These are phyloP conservation scores for Diabrotica undecimpunctata DNA, from an alignment of 1,140 invertebrate species.

Conservation along the genomic window DNA sequence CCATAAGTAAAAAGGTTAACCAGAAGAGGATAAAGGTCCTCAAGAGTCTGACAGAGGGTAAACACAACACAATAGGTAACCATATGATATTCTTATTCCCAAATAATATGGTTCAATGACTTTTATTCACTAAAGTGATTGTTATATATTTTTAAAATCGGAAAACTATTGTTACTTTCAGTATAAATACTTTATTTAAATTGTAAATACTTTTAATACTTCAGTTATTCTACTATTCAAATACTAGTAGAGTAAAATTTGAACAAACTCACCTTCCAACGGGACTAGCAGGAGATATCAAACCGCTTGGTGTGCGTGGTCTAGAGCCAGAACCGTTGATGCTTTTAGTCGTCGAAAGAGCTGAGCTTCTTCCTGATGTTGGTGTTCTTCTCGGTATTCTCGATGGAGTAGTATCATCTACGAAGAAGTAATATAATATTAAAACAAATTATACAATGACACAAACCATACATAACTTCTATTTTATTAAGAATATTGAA, in stretches of 20 bases:
- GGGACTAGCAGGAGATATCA: constrained; percentile 61
- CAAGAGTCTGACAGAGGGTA: too few species aligned
- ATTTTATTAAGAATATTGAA: too few species aligned
- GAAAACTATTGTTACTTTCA: too few species aligned
- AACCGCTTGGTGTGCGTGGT: constrained; percentile 70
- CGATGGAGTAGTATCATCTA: constrained; percentile 69
- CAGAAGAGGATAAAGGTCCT: too few species aligned
- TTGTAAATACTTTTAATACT: too few species aligned
- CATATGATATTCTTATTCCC: constrained; percentile 4
- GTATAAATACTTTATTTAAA: too few species aligned
- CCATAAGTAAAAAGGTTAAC: too few species aligned
- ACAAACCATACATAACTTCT: too few species aligned
- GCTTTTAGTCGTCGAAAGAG: constrained; percentile 48
- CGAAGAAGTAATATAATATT: constrained; percentile 19
- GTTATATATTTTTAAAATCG: too few species aligned
- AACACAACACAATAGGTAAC: too few species aligned
- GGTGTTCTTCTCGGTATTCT: constrained; percentile 66
- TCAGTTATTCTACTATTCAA: not conserved
- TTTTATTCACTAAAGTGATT: too few species aligned
- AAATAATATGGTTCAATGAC: too few species aligned
- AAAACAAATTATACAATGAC: not conserved
- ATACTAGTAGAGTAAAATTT: not conserved
- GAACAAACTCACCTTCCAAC: constrained; percentile 58
- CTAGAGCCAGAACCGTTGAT: constrained; percentile 55
- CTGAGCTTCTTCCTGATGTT: constrained; percentile 54